Evolutionary conservation across 2,888 invertebrate genomes (phyloP), one percentile per base, ranked within the genome.

Genomic region (Tanypteryx hageni): DNA sequence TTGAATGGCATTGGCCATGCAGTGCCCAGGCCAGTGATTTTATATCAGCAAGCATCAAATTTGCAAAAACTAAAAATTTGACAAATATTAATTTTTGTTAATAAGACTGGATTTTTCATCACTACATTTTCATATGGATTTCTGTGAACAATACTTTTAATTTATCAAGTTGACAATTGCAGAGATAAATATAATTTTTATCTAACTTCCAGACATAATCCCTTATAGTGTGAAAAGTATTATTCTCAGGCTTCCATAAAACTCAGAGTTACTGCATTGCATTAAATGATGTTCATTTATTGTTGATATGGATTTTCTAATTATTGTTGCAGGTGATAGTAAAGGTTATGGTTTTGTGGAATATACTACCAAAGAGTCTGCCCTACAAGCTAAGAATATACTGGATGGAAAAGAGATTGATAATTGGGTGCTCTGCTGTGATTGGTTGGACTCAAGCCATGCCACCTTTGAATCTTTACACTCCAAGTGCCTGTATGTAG

Each of bases 261-360:
- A 61, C 1, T 16, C 0, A 4, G 18, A 61, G 13, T 2, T 4
- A 61, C 61, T 18, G 18, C 61, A 61, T 2, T 61, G 18, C 2
- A 18, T 61, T 61, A 61, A 0, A 27, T 14, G 57, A 86, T 76
- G 13, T 92, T 14, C 68, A n/a, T 68, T 68, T 5, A n/a, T n/a
- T 68, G 7, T 68, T 31, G 0, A 31, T 22, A 11, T 16, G n/a
- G 7, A n/a, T n/a, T 0, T 0, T 22, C 22, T 22, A 0, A 68
- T 92, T 92, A 86, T 86, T 44, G 92, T 93, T 93, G 84, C 94
- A 96, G 96, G 95, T 92, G 94, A 95, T 68, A 95, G 95, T 94
- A 96, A 96, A 94, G 96, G 96, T 18, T 96, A 96, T 94, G 96
- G 96, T 4, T 95, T 96, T 94, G 96, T 96, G 57, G 95, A 96